Conservation (phyloP, 1,140 invertebrate species). For the Choristoneura fumiferana region DNA sequence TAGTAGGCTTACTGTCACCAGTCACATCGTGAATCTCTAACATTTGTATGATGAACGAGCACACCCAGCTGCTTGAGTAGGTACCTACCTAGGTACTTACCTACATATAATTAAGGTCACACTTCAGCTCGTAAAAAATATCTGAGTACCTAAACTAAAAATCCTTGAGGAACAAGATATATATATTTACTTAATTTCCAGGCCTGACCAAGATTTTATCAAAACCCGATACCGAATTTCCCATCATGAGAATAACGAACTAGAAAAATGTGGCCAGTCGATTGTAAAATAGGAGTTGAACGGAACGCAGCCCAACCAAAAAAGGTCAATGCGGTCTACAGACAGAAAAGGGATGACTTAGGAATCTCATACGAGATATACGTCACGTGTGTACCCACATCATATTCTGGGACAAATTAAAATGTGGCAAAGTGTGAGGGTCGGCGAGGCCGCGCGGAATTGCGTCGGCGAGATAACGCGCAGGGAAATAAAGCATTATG, state of each 20-base stretch:
- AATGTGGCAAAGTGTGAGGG: slow-evolving; percentile 14
- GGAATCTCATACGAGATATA: background rate
- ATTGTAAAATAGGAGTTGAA: slow-evolving; percentile 11
- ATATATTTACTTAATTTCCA: no score
- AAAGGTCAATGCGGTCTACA: slow-evolving; percentile 1
- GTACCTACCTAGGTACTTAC: no score
- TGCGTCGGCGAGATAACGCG: slow-evolving; percentile 4
- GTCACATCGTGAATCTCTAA: no score
- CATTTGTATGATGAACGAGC: no score
- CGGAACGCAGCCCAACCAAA: background rate
- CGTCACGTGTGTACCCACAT: slow-evolving; percentile 5
- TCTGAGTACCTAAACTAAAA: no score
- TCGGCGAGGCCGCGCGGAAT: background rate
- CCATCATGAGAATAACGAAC: slow-evolving; percentile 3
- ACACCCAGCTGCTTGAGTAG: no score
- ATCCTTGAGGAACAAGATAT: no score
- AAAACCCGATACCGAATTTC: background rate
- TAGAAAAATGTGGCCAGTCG: slow-evolving; percentile 16
- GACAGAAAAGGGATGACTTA: background rate
- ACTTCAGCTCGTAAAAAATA: no score
- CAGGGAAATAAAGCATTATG: background rate
- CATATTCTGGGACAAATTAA: background rate
- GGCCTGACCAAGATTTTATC: no score
- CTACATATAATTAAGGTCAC: no score
- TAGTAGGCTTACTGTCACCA: no score